A percentile compares a stretch with the other conserved stretches of the same genome.
Evolutionary conservation across 1,140 invertebrate species (phyloP).

Genomic region (Helicoverpa armigera): DNA sequence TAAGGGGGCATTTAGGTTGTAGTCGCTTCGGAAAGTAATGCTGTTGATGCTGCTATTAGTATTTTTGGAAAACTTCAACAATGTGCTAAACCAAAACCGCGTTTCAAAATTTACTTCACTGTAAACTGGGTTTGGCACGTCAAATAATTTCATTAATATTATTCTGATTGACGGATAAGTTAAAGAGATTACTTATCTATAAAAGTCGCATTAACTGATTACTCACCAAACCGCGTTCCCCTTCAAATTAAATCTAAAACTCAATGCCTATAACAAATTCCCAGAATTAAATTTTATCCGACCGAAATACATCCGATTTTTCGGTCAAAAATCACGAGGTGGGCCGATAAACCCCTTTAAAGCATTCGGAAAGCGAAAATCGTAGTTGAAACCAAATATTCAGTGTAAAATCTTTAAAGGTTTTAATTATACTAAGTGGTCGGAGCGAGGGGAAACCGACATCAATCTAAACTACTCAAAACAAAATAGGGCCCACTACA

Average conservation of each 20-base stretch:
- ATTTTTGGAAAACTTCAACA: no score
- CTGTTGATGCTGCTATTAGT: no score
- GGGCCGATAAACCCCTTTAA: slow-evolving; percentile 48
- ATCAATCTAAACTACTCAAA: no score
- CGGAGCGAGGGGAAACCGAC: slow-evolving; percentile 54
- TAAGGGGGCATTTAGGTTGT: no score
- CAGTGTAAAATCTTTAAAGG: slow-evolving; percentile 74
- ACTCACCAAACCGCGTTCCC: background rate
- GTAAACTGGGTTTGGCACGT: no score
- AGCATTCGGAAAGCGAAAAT: slow-evolving; percentile 58
- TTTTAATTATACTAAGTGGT: slow-evolving; percentile 82
- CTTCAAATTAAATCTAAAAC: slow-evolving; percentile 31
- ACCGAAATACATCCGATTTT: slow-evolving; percentile 20
- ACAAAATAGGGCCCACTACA: no score
- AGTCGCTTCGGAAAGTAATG: background rate
- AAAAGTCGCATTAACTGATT: slow-evolving; percentile 17
- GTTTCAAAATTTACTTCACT: no score
- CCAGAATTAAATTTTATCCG: slow-evolving; percentile 14
- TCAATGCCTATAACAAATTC: slow-evolving; percentile 4
- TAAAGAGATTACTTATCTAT: background rate
- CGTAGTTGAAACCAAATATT: slow-evolving; percentile 62
- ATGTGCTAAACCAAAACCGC: no score
- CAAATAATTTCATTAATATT: background rate
- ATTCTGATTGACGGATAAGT: background rate
- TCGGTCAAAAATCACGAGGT: slow-evolving; percentile 32